Conservation (phyloP, 2,113 vertebrate species). For the Oncorhynchus masou region DNA sequence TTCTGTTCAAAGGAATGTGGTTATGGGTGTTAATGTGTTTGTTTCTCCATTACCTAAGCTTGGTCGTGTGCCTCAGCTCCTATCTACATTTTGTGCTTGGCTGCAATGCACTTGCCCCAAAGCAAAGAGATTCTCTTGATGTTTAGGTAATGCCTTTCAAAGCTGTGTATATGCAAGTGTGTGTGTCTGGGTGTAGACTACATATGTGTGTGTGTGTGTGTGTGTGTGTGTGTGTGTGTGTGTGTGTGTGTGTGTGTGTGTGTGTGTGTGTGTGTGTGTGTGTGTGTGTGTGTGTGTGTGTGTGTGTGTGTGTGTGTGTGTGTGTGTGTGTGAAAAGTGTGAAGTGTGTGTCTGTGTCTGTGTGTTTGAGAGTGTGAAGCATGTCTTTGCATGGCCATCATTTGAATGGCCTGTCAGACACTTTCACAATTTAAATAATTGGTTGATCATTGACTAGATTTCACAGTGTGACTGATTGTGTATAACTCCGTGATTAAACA, state of each 20-base stretch:
- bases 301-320: background rate
- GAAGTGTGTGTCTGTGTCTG: background rate
- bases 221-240: background rate
- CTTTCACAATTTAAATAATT: constrained; percentile 50
- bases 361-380: too few relatives aligned
- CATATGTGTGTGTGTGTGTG: too few relatives aligned
- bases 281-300: background rate
- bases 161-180: background rate
- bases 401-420: constrained; percentile 55
- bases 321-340: too few relatives aligned
- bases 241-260: background rate
- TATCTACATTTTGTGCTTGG: background rate
- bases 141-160: too few relatives aligned
- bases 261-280: background rate
- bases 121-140: too few relatives aligned
- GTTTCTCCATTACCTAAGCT: background rate
- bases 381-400: constrained; percentile 28
- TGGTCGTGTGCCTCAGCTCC: background rate
- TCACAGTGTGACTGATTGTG: constrained; percentile 56
- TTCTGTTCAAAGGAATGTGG: too few relatives aligned
- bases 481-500: constrained; percentile 42
- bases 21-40: background rate
- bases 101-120: background rate
- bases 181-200: constrained; percentile 6
- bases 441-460: constrained; percentile 59